phyloP scores from a whole-genome alignment of 2,113 vertebrate genomes.

The Alligator mississippiensis region DNA sequence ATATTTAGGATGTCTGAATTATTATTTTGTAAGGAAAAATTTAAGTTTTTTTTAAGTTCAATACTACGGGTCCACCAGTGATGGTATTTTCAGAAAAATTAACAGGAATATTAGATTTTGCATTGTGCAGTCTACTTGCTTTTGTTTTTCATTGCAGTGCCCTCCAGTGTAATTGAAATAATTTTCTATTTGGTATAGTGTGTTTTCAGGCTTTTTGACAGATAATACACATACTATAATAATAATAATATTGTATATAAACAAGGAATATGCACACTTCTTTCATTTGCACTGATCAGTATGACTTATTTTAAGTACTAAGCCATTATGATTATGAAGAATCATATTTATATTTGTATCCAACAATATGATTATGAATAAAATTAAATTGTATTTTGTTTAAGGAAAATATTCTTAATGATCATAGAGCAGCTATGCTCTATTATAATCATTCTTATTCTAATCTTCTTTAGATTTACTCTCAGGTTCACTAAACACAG shows the following conservation, averaged over 20 bases:
- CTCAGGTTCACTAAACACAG: neutral
- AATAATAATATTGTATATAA: neutral
- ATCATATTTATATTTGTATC: neutral
- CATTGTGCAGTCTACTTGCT: neutral
- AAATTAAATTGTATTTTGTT: neutral
- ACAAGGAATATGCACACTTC: neutral
- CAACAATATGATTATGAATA: neutral
- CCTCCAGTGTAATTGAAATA: conserved; percentile 39
- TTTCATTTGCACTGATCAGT: neutral
- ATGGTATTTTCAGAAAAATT: conserved; percentile 9
- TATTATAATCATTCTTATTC: neutral
- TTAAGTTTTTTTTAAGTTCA: neutral
- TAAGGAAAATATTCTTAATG: neutral
- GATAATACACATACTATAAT: neutral
- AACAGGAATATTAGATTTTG: neutral
- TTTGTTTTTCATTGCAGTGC: conserved; percentile 65
- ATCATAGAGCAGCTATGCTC: neutral
- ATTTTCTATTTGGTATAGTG: neutral
- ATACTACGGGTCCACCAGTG: neutral
- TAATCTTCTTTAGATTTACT: conserved; percentile 32
- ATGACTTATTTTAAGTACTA: neutral
- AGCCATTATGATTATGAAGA: neutral
- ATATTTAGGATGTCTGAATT: neutral
- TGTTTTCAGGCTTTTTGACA: neutral
- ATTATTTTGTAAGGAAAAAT: neutral